phyloP scores from a whole-genome alignment of 2,888 invertebrate species.

The Pyrrhia umbra region DNA sequence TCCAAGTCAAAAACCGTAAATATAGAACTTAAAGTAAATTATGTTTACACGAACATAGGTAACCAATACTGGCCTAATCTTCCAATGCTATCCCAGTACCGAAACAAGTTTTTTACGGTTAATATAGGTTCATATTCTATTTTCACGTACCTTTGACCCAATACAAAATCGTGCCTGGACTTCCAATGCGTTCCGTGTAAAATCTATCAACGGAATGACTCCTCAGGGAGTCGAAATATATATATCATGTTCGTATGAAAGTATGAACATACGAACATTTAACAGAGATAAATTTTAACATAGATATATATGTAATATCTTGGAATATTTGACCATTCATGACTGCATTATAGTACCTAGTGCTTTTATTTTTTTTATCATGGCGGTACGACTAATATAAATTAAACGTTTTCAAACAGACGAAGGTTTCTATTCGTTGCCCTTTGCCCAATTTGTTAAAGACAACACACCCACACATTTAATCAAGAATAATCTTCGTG shows the following conservation, averaged over 20 bases:
- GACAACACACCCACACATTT: slow-evolving; percentile 13
- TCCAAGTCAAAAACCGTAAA: too few species aligned
- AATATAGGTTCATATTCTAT: slow-evolving; percentile 51
- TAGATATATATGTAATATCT: too few species aligned
- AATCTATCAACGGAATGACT: slow-evolving; percentile 72
- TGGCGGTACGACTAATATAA: too few species aligned
- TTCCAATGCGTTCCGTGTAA: slow-evolving; percentile 66
- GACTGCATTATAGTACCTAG: too few species aligned
- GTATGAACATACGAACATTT: slow-evolving; percentile 22
- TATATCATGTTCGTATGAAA: slow-evolving; percentile 47
- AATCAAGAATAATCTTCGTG: slow-evolving; percentile 10
- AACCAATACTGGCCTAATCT: not conserved
- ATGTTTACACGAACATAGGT: too few species aligned
- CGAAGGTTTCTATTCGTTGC: not conserved
- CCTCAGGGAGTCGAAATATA: slow-evolving; percentile 64
- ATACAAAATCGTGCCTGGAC: slow-evolving; percentile 65
- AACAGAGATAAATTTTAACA: slow-evolving; percentile 10
- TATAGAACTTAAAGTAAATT: too few species aligned
- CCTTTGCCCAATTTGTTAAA: slow-evolving; percentile 1
- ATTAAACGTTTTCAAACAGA: too few species aligned
- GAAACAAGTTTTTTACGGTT: slow-evolving; percentile 13
- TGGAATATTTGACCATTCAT: too few species aligned
- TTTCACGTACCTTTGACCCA: slow-evolving; percentile 66
- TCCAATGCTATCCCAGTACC: not conserved
- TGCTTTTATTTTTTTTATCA: too few species aligned